phyloP scores from a whole-genome alignment of 2,797 vertebrate species.

The Anas capensis region DNA sequence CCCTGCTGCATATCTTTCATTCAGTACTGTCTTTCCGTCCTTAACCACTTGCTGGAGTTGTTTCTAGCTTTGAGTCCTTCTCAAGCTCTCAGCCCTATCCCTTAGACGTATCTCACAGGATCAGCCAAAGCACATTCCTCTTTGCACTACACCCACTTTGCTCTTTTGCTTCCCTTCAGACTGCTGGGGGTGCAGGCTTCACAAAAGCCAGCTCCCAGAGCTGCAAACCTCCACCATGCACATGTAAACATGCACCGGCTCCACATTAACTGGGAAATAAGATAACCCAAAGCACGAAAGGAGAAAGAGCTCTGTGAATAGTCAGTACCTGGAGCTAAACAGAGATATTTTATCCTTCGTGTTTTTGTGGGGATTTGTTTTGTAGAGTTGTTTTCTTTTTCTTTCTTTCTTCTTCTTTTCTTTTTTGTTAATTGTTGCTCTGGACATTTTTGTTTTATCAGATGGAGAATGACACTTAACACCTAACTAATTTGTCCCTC shows the following conservation, averaged over 20 bases:
- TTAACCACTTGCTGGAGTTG: background rate
- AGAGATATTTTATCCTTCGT: background rate
- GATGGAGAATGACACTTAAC: conserved; percentile 50
- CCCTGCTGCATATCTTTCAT: background rate
- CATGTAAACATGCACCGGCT: background rate
- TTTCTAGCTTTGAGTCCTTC: background rate
- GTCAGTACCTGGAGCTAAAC: background rate
- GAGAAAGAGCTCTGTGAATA: background rate
- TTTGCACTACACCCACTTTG: background rate
- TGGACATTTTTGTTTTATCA: conserved; percentile 70
- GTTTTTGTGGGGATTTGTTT: background rate
- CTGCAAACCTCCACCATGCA: accelerated
- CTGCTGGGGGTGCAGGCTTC: background rate
- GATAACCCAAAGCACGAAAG: background rate
- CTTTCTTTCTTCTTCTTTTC: too few relatives aligned
- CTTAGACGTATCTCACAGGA: background rate
- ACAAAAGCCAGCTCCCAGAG: background rate
- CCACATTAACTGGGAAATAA: background rate
- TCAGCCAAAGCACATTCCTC: background rate
- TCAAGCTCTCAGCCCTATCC: background rate
- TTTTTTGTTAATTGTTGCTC: conserved; percentile 39
- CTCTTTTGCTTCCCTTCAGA: background rate
- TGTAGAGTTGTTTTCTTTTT: too few relatives aligned
- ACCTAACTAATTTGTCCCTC: conserved; percentile 29
- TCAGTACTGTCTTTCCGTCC: background rate